A percentile compares a stretch with the other conserved stretches of the same genome.
Evolutionary conservation across 2,113 vertebrate species (phyloP).

Genomic region (Patagioenas fasciata): DNA sequence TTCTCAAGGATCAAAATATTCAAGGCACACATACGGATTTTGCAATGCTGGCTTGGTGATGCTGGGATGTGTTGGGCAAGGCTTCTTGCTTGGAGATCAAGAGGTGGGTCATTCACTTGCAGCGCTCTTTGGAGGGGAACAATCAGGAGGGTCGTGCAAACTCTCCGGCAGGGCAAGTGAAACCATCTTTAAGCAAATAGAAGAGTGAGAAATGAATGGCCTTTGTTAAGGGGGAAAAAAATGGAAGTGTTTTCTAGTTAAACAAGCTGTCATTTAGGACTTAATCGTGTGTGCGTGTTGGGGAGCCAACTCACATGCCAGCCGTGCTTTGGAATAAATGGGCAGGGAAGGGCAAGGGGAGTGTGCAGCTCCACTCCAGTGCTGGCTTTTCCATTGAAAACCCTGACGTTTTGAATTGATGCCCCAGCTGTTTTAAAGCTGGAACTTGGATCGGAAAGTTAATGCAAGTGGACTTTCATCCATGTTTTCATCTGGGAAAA

Average conservation of each 20-base stretch:
- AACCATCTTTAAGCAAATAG: slow-evolving; percentile 38
- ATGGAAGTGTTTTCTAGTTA: slow-evolving; percentile 62
- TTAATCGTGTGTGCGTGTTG: slow-evolving; percentile 26
- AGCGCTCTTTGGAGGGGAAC: not conserved
- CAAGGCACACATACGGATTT: not conserved
- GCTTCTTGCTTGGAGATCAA: not conserved
- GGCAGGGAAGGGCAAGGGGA: slow-evolving; percentile 16
- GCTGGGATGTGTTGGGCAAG: not conserved
- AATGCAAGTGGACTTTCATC: not conserved
- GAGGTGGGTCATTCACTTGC: not conserved
- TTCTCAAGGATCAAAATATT: not conserved
- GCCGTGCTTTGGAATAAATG: not conserved
- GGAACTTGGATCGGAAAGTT: not conserved
- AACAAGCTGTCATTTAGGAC: slow-evolving; percentile 68
- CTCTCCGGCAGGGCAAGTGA: not conserved
- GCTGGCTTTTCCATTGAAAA: not conserved
- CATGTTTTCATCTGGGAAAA: not conserved
- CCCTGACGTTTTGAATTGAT: not conserved
- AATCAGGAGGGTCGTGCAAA: not conserved
- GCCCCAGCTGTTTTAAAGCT: not conserved
- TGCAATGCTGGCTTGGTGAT: not conserved
- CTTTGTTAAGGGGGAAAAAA: slow-evolving; percentile 60
- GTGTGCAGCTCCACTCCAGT: not conserved
- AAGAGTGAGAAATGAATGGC: slow-evolving; percentile 61
- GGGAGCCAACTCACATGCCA: slow-evolving; percentile 23